A percentile compares a stretch with the other conserved stretches of the same genome.
Evolutionary conservation across 2,888 invertebrate species (phyloP).

Genomic region (Bursaphelenchus okinawaensis): DNA sequence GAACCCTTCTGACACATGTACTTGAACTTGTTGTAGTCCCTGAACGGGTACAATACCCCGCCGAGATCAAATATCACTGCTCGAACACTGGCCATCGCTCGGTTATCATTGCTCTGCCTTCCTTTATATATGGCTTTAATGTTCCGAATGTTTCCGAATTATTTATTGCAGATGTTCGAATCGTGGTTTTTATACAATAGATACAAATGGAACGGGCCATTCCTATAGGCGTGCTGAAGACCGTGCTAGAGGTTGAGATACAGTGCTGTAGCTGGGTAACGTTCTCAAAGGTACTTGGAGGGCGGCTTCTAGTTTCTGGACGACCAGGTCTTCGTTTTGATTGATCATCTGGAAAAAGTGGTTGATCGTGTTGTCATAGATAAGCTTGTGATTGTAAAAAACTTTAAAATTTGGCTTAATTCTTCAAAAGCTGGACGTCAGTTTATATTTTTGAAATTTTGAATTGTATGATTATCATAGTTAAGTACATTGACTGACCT

Average conservation of each 20-base stretch:
- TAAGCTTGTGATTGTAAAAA: background rate
- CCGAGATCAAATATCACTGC: slow-evolving; percentile 19
- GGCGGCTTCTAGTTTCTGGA: background rate
- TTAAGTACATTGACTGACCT: background rate
- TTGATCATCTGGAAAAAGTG: background rate
- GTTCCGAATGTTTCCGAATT: background rate
- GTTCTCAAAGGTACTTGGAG: background rate
- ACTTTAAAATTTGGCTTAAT: too few relatives aligned
- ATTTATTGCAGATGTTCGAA: background rate
- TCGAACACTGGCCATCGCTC: background rate
- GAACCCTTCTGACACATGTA: slow-evolving; percentile 2
- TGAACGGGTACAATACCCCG: slow-evolving; percentile 11
- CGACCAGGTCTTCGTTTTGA: background rate
- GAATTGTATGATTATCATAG: too few relatives aligned
- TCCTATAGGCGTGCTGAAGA: background rate
- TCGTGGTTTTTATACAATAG: background rate
- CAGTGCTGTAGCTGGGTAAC: background rate
- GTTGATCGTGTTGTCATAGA: too few relatives aligned
- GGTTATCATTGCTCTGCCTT: too few relatives aligned
- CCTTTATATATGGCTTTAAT: background rate
- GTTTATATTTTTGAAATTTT: too few relatives aligned
- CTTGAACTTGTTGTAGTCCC: slow-evolving; percentile 6
- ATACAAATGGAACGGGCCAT: background rate
- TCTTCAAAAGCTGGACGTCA: too few relatives aligned
- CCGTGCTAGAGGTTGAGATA: background rate